Evolutionary conservation across 2,113 vertebrate species (phyloP).

Genomic region (Leuciscus idus): DNA sequence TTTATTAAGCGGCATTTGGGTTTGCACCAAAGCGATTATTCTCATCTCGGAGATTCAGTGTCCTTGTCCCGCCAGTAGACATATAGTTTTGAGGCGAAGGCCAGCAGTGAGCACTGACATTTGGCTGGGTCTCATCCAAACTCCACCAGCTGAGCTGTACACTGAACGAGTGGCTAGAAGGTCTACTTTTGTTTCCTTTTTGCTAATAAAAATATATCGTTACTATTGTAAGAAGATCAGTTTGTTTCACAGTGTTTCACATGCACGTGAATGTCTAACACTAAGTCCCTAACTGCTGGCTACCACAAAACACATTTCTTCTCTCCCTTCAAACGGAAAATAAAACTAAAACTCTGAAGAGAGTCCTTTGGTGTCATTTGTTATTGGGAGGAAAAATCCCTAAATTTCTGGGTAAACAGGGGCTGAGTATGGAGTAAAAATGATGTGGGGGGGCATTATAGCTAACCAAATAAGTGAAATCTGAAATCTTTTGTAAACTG

Average conservation of each 20-base stretch:
- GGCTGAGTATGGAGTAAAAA: not conserved
- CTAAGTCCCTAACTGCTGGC: constrained; percentile 49
- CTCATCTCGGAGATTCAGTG: constrained; percentile 5
- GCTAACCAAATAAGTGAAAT: constrained; percentile 15
- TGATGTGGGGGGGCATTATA: not conserved
- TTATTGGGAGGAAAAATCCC: not conserved
- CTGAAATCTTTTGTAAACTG: constrained; percentile 19
- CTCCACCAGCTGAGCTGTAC: constrained; percentile 3
- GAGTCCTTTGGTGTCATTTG: constrained; percentile 52
- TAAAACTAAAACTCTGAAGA: constrained; percentile 27
- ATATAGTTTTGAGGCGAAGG: not conserved
- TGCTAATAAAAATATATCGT: constrained; percentile 55
- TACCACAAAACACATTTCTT: constrained; percentile 34
- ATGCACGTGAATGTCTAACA: constrained; percentile 57
- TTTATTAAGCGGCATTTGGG: constrained; percentile 44
- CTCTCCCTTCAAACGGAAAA: constrained; percentile 11
- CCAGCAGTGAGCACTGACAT: constrained; percentile 26
- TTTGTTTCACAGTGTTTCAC: constrained; percentile 60
- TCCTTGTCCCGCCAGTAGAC: not conserved
- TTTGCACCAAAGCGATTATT: constrained; percentile 23
- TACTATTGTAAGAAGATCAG: constrained; percentile 42
- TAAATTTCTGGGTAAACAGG: not conserved
- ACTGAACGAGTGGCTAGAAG: constrained; percentile 18
- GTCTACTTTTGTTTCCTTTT: constrained; percentile 34
- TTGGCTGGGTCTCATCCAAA: not conserved